A percentile compares a stretch with the other conserved stretches of the same genome.
These are phyloP conservation scores for Pipistrellus pygmaeus DNA, from an alignment of 2,797 vertebrate genomes.

Conservation along the genomic window DNA sequence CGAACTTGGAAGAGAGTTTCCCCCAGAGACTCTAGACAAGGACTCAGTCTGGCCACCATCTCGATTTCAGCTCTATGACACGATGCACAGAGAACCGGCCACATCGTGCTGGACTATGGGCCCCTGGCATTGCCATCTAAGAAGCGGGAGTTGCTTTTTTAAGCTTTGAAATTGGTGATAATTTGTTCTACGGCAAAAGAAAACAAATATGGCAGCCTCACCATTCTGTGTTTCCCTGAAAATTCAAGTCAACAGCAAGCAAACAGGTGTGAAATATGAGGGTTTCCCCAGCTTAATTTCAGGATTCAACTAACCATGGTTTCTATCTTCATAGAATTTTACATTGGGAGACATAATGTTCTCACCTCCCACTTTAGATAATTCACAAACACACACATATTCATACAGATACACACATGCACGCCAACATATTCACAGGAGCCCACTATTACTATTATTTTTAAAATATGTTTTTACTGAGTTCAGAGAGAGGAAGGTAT, in stretches of 20 bases:
- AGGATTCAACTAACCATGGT: background rate
- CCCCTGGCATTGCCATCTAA: background rate
- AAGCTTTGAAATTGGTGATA: background rate
- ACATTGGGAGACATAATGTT: background rate
- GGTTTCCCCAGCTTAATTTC: background rate
- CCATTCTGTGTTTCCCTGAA: background rate
- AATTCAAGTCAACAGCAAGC: conserved; percentile 11
- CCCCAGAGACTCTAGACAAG: background rate
- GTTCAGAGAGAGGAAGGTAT: no score
- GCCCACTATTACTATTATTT: background rate
- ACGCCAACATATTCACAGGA: background rate
- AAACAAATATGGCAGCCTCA: background rate
- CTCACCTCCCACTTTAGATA: background rate
- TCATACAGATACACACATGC: background rate
- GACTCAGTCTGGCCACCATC: background rate
- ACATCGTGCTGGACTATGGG: background rate
- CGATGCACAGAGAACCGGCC: background rate
- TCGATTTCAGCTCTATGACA: background rate
- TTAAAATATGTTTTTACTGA: background rate
- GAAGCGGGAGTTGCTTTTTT: background rate
- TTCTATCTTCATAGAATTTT: conserved; percentile 17
- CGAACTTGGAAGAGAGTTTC: no score
- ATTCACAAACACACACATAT: background rate
- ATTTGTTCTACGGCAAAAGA: background rate
- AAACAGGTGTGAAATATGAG: background rate